These are phyloP conservation scores for Helicoverpa zea DNA, from an alignment of 1,140 invertebrate genomes.

Conservation along the genomic window DNA sequence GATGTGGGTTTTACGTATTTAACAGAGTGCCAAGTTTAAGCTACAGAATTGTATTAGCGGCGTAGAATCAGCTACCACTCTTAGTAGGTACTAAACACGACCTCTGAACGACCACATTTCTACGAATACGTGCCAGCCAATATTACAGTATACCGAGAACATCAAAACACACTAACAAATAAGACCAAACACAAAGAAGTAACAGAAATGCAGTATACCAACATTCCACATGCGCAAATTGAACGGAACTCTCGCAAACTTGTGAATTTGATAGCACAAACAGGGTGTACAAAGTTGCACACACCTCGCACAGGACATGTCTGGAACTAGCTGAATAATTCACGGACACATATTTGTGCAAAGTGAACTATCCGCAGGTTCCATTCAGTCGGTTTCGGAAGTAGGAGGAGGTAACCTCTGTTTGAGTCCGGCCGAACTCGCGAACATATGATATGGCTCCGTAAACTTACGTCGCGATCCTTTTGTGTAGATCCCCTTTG, in stretches of 20 bases:
- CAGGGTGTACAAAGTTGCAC: constrained; percentile 26
- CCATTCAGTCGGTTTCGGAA: constrained; percentile 12
- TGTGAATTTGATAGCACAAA: constrained; percentile 28
- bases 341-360: constrained; percentile 34
- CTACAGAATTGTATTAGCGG: no score
- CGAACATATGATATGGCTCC: background rate
- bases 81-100: no score
- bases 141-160: constrained; percentile 7
- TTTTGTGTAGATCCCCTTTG: background rate
- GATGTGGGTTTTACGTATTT: no score
- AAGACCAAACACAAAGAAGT: constrained; percentile 10
- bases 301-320: background rate
- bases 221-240: constrained; percentile 27
- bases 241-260: constrained; percentile 33
- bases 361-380: constrained; percentile 30
- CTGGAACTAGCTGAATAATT: constrained; percentile 42
- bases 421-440: background rate
- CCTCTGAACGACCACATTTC: no score
- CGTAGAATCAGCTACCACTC: no score
- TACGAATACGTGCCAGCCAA: background rate
- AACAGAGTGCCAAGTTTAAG: no score
- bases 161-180: constrained; percentile 11
- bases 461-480: background rate
- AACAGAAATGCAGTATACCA: constrained; percentile 4
- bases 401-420: background rate